Percentiles rank a stretch among this genome's conserved stretches.
These are phyloP conservation scores for Caenorhabditis virilis DNA, from an alignment of 2,888 invertebrate genomes.

Conservation along the genomic window DNA sequence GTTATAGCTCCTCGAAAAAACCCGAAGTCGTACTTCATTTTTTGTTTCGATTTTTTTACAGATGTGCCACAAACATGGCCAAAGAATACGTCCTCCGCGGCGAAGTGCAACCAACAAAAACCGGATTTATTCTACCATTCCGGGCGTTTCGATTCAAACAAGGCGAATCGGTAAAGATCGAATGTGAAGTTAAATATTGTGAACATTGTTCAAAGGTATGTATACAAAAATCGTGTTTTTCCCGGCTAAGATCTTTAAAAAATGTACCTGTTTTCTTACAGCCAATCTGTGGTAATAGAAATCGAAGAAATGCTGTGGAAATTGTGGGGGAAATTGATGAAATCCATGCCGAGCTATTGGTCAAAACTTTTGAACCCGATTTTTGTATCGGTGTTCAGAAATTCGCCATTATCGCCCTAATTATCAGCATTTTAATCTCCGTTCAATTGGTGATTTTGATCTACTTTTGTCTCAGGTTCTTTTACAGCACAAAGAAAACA, in stretches of 20 bases:
- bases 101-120: constrained; percentile 25
- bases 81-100: constrained; percentile 43
- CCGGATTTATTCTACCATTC: constrained; percentile 42
- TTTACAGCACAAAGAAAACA: background rate
- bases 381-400: constrained; percentile 4
- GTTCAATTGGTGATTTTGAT: background rate
- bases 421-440: background rate
- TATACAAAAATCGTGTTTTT: too few relatives aligned
- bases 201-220: constrained; percentile 37
- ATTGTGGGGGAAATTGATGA: constrained; percentile 10
- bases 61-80: constrained; percentile 42
- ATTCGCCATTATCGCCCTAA: background rate
- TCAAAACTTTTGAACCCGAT: constrained; percentile 3
- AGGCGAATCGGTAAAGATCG: constrained; percentile 39
- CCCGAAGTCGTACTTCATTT: background rate
- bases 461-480: background rate
- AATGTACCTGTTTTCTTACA: constrained; percentile 4
- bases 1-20: background rate
- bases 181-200: constrained; percentile 39
- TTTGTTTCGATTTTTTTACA: constrained; percentile 1
- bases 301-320: constrained; percentile 13
- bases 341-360: constrained; percentile 30
- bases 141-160: constrained; percentile 45
- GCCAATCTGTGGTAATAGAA: constrained; percentile 16
- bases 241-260: background rate